Percentiles rank a stretch among this genome's conserved stretches.
These are phyloP conservation scores for Hydrolagus colliei DNA, from an alignment of 2,797 vertebrate species.

Conservation along the genomic window DNA sequence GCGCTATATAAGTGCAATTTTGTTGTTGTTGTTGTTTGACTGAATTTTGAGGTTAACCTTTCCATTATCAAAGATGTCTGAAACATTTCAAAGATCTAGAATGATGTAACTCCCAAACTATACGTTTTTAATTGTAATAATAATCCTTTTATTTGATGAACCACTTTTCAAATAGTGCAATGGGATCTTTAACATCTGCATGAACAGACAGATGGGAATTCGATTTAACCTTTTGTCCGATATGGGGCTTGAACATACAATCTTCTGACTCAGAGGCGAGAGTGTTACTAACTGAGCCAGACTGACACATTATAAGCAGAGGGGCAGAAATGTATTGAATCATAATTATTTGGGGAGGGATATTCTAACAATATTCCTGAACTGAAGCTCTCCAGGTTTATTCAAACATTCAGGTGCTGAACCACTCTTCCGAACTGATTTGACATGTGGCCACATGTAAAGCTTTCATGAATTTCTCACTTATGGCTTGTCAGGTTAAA, in stretches of 20 bases:
- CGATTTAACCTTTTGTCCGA: too few relatives aligned
- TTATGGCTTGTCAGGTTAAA: conserved; percentile 5
- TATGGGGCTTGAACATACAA: too few relatives aligned
- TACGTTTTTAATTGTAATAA: not conserved
- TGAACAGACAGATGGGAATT: too few relatives aligned
- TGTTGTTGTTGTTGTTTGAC: too few relatives aligned
- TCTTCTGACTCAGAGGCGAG: too few relatives aligned
- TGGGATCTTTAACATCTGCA: too few relatives aligned
- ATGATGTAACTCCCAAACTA: not conserved
- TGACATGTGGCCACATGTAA: conserved; percentile 4
- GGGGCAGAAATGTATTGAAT: not conserved
- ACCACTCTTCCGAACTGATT: not conserved
- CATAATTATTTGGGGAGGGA: not conserved
- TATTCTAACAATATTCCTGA: not conserved
- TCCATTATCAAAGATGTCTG: not conserved
- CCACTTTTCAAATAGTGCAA: too few relatives aligned
- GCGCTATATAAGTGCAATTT: too few relatives aligned
- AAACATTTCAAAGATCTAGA: not conserved
- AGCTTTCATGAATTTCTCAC: conserved; percentile 7
- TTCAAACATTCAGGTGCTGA: too few relatives aligned
- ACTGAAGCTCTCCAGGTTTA: not conserved
- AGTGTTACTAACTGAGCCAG: too few relatives aligned
- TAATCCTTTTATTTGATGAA: too few relatives aligned
- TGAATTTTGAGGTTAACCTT: not conserved
- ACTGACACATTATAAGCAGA: not conserved